Evolutionary conservation across 1,140 invertebrate genomes (phyloP), one percentile per base, ranked within the genome.

Genomic region (Cryptotermes secundus): DNA sequence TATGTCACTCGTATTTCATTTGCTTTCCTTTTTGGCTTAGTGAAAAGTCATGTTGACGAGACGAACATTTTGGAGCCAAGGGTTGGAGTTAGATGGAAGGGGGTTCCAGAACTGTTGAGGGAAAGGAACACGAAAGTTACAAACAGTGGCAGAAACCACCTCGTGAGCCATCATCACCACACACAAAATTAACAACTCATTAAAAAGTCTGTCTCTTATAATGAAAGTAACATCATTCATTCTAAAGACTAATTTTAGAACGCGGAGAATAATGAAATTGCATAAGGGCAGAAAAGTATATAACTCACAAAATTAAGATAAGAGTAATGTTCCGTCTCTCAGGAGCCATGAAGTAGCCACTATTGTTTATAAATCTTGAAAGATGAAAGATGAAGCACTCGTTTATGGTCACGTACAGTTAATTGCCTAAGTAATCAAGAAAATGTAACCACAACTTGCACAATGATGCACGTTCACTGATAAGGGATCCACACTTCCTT

Each of bases 21-120:
- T 72, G 59, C 59, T 31, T 72, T 72, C 59, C 59, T 72, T 72
- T 72, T 72, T 72, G 59, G 59, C 59, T n/a, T 72, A 72, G 59
- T 72, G 59, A 72, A 72, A 72, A 72, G 59, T 72, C 59, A 14
- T 72, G 59, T 72, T 72, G 59, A 72, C n/a, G 59, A 31, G n/a
- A 72, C n/a, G 26, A 72, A 31, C 59, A 72, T 72, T 72, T 59
- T 31, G n/a, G 59, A 72, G 6, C 10, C 59, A n/a, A 26, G 59
- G 26, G 59, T 10, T 31, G 59, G 59, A 14, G 4, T 6, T 26
- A n/a, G 26, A 31, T 49, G 59, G 26, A n/a, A 72, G 9, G 14
- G 59, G n/a, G 59, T 2, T 72, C 26, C 7, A 72, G 59, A 31
- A 72, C 59, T 72, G 59, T n/a, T 72, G 6, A 4, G 59, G 59